Base-by-base conservation (phyloP, 2,797 vertebrate genomes). In the Pipistrellus pygmaeus region DNA sequence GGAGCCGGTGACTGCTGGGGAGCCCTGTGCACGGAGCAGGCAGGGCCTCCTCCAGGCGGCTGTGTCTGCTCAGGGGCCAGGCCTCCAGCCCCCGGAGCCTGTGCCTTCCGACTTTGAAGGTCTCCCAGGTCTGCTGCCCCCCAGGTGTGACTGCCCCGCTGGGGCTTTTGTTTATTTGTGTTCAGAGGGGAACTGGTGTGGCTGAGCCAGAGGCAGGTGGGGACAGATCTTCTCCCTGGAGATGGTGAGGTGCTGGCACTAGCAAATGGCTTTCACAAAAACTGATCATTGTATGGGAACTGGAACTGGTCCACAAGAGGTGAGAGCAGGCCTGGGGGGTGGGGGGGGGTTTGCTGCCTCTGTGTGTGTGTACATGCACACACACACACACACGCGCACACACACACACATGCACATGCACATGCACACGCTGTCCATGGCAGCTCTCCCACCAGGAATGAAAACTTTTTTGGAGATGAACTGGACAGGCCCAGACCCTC, bases 41-140 rank as follows among this genome's bases (percentile, higher is more conserved):
- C 96, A 96, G 96, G 85, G 62, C 96, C 97, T 96, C 96, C 96
- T 98, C 97, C 95, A 97, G n/a, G n/a, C n/a, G 46, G 90, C 91
- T 97, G 97, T 97, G 75, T 81, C 94, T 77, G 91, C 6, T 4
- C 85, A 2, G 14, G 55, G 94, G 89, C 57, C 23, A 2, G 25
- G 57, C 5, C 1, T 60, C 25, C 57, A 27, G 57, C 25, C 3
- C 83, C 91, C 80, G 75, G 69, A 92, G 41, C 57, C 90, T 88
- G 62, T 46, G 87, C 92, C 85, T 78, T 46, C 25, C 83, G 96
- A 97, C 97, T 44, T 46, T 46, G 88, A 62, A 46, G 60, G 51
- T 71, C 46, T 73, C 46, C 51, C 3, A 18, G 15, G 44, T 64
- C 78, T 68, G n/a, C 85, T 73, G 12, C 38, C 84, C 60, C 20